phyloP scores from a whole-genome alignment of 2,888 invertebrate genomes.

The Anarsia innoxiella region DNA sequence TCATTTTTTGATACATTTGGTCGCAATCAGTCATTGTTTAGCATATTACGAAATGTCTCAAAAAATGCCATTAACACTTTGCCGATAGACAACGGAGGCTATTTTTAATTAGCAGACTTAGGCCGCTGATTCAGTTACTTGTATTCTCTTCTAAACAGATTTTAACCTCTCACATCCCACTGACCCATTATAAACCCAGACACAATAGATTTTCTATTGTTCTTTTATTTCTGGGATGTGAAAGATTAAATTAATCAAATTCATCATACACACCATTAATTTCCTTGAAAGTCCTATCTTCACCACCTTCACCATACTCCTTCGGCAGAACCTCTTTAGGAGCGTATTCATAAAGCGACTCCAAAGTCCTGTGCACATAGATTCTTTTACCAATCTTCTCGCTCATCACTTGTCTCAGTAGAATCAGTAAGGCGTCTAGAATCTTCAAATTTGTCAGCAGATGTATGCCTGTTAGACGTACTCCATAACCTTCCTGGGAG shows the following conservation, averaged over 20 bases:
- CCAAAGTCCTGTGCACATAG: conserved; percentile 2
- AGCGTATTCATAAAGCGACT: conserved; percentile 8
- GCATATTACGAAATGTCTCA: not conserved
- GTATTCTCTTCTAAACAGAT: too few species aligned
- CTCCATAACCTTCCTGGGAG: conserved; percentile 10
- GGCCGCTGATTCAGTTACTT: too few species aligned
- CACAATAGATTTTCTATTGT: too few species aligned
- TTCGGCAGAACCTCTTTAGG: conserved; percentile 15
- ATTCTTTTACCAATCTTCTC: conserved; percentile 5
- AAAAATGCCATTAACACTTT: too few species aligned
- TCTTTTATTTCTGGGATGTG: too few species aligned
- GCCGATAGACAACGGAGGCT: too few species aligned
- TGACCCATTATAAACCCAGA: too few species aligned
- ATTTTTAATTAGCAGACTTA: too few species aligned
- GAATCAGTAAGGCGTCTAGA: not conserved
- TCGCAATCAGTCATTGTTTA: too few species aligned
- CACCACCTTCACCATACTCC: conserved; percentile 23
- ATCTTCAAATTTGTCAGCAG: conserved; percentile 4
- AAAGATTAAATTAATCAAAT: too few species aligned
- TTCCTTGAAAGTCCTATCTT: conserved; percentile 17
- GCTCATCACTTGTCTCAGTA: conserved; percentile 2
- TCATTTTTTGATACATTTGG: too few species aligned
- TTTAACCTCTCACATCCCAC: too few species aligned
- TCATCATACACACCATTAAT: conserved; percentile 40
- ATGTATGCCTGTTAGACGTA: conserved; percentile 9